Conservation (phyloP, 2,888 invertebrate genomes). For the Lasioglossum zephyrum region DNA sequence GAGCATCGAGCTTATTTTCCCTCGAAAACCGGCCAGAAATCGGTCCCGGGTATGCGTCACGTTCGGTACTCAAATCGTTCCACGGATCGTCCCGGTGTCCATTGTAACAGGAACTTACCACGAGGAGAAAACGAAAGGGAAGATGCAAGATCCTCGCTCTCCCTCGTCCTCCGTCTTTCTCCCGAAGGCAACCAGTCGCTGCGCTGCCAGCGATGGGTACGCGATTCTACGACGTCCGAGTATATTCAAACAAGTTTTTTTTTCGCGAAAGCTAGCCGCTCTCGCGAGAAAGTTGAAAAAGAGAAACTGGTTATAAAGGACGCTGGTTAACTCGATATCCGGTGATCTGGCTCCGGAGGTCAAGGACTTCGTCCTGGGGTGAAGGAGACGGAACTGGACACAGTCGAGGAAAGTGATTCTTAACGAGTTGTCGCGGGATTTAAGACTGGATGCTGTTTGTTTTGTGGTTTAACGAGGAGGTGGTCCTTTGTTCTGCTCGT, state of each 20-base stretch:
- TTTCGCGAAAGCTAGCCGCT: neutral
- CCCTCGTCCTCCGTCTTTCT: neutral
- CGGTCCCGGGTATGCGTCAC: neutral
- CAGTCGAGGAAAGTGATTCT: neutral
- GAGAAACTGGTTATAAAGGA: neutral
- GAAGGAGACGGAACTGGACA: constrained; percentile 1
- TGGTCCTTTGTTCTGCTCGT: neutral
- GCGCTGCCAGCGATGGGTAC: constrained; percentile 10
- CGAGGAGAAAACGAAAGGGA: constrained; percentile 45
- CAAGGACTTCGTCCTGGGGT: constrained; percentile 1
- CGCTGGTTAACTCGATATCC: neutral
- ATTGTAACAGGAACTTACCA: constrained; percentile 17
- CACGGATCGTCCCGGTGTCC: constrained; percentile 15
- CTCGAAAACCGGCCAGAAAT: constrained; percentile 5
- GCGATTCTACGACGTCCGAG: neutral
- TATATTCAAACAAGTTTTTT: constrained; percentile 19
- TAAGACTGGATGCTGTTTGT: neutral
- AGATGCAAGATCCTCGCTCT: constrained; percentile 16
- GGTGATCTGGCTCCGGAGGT: neutral
- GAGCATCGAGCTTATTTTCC: neutral
- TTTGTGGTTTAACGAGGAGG: neutral
- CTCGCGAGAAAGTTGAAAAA: neutral
- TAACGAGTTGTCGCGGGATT: neutral
- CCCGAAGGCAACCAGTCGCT: neutral
- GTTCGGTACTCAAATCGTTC: constrained; percentile 18